A percentile compares a stretch with the other conserved stretches of the same genome.
Conservation (phyloP, 2,888 invertebrate species). For the Philereme vetulata region DNA sequence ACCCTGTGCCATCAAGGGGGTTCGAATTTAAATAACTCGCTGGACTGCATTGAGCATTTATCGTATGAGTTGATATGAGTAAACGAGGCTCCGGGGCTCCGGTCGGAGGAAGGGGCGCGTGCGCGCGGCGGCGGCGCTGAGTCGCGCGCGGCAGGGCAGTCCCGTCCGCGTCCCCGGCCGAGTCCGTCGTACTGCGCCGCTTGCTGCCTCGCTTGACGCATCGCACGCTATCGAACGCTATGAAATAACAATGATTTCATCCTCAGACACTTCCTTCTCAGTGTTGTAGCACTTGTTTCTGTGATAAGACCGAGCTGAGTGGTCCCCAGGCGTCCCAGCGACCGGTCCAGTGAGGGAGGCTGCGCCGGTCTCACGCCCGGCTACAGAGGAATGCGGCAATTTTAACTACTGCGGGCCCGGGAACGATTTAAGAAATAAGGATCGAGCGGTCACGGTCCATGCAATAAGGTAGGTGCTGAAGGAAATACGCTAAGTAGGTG, state of each 20-base stretch:
- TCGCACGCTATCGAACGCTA: slow-evolving; percentile 59
- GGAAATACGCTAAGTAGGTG: neutral
- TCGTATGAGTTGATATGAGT: slow-evolving; percentile 58
- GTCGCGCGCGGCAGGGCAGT: slow-evolving; percentile 59
- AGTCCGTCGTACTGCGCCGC: slow-evolving; percentile 52
- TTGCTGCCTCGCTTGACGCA: slow-evolving; percentile 46
- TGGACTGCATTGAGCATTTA: slow-evolving; percentile 47
- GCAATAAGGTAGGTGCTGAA: slow-evolving; percentile 62
- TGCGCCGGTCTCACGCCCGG: slow-evolving; percentile 77
- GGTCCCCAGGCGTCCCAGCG: slow-evolving; percentile 49
- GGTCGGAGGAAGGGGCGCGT: slow-evolving; percentile 49
- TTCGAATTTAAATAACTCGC: slow-evolving; percentile 46
- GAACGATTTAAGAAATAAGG: slow-evolving; percentile 73
- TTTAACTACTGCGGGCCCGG: slow-evolving; percentile 82
- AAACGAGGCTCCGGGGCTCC: slow-evolving; percentile 55
- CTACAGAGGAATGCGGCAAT: slow-evolving; percentile 82
- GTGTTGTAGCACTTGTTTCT: slow-evolving; percentile 70
- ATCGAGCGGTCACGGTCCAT: slow-evolving; percentile 61
- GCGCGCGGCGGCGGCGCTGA: slow-evolving; percentile 72
- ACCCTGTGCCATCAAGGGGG: slow-evolving; percentile 48
- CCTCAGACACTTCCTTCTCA: slow-evolving; percentile 49
- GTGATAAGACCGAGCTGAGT: slow-evolving; percentile 61
- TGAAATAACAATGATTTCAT: slow-evolving; percentile 66
- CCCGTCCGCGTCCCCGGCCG: slow-evolving; percentile 68
- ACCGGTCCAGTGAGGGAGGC: slow-evolving; percentile 79